Conservation (phyloP, 2,113 vertebrate species). For the Dunckerocampus dactyliophorus region DNA sequence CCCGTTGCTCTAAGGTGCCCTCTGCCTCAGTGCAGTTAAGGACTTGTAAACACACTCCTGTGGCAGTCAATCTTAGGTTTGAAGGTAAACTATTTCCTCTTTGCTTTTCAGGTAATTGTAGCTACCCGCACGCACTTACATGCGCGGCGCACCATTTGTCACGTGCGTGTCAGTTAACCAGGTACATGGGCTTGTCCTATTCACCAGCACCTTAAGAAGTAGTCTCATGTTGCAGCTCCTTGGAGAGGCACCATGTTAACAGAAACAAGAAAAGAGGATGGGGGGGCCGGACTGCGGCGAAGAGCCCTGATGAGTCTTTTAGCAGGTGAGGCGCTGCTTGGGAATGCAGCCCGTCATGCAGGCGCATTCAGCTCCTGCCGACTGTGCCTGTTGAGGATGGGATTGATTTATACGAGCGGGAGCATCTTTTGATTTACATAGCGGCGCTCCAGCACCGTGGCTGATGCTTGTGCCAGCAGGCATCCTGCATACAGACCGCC, state of each 20-base stretch:
- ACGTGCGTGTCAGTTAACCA: conserved; percentile 47
- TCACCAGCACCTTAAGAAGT: conserved; percentile 40
- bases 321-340: conserved; percentile 56
- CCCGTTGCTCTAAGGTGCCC: conserved; percentile 15
- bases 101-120: conserved; percentile 26
- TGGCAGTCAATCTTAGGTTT: conserved; percentile 21
- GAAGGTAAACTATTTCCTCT: conserved; percentile 26
- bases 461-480: conserved; percentile 37
- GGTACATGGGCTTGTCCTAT: conserved; percentile 30
- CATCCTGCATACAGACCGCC: conserved; percentile 30
- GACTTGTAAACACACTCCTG: conserved; percentile 7
- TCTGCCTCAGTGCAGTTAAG: conserved; percentile 6
- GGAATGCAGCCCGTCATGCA: conserved; percentile 57
- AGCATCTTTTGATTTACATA: conserved; percentile 39
- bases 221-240: conserved; percentile 47
- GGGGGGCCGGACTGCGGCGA: too few species aligned
- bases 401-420: conserved; percentile 40
- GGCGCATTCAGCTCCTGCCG: conserved; percentile 63
- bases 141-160: conserved; percentile 41
- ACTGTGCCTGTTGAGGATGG: conserved; percentile 50
- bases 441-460: conserved; percentile 26
- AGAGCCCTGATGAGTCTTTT: conserved; percentile 20
- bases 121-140: conserved; percentile 37
- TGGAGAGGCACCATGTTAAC: conserved; percentile 21
- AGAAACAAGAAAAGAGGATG: conserved; percentile 10